Percentiles rank a stretch among this genome's conserved stretches.
These are phyloP conservation scores for Octopus bimaculoides DNA, from an alignment of 1,140 invertebrate species.

Conservation along the genomic window DNA sequence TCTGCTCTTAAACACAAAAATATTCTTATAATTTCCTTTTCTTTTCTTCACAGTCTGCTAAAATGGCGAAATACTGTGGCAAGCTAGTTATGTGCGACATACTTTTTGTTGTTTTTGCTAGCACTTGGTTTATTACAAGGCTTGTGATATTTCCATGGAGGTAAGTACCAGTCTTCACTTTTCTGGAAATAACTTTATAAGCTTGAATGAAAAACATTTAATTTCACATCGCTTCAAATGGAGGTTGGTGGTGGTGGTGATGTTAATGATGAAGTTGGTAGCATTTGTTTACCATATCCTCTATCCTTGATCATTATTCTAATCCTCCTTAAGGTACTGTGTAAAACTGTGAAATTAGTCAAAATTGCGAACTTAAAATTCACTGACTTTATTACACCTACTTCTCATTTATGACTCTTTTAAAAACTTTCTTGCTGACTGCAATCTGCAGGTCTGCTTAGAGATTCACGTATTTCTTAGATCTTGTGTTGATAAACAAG, in stretches of 20 bases:
- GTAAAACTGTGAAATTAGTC: no score
- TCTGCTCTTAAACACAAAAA: no score
- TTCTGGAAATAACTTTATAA: constrained; percentile 46
- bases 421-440: constrained; percentile 61
- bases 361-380: no score
- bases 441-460: constrained; percentile 76
- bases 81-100: neutral
- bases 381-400: constrained; percentile 59
- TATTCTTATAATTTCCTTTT: neutral
- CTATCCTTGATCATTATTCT: no score
- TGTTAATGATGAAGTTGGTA: no score
- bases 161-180: constrained; percentile 33
- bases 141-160: constrained; percentile 13
- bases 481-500: no score
- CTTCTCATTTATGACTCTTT: constrained; percentile 81
- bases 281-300: no score
- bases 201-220: no score
- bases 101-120: constrained; percentile 8
- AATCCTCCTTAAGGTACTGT: no score
- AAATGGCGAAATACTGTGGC: constrained; percentile 8
- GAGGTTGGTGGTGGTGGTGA: no score
- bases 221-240: no score
- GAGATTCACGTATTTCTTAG: no score
- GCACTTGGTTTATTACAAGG: constrained; percentile 10
- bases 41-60: constrained; percentile 7